phyloP scores from a whole-genome alignment of 2,888 invertebrate species.

The Cephalotes varians region DNA sequence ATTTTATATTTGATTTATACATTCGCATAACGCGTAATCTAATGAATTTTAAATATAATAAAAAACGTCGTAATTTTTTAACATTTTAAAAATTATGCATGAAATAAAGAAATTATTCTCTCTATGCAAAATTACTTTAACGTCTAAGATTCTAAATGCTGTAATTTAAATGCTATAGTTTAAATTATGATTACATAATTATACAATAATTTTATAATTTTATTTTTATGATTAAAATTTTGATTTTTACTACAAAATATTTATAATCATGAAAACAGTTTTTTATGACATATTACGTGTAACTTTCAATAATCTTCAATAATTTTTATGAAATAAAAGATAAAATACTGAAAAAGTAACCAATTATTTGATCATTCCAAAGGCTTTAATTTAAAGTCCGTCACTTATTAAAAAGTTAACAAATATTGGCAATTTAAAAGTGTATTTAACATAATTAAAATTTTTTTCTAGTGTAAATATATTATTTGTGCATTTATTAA shows the following conservation, averaged over 20 bases:
- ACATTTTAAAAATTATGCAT: not conserved
- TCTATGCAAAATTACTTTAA: not conserved
- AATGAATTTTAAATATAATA: too few relatives aligned
- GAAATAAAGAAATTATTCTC: not conserved
- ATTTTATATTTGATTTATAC: too few relatives aligned
- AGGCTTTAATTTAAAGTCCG: too few relatives aligned
- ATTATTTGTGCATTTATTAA: too few relatives aligned
- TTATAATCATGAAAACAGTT: not conserved
- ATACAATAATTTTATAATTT: slow-evolving; percentile 20
- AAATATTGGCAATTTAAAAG: too few relatives aligned
- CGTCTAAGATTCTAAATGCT: too few relatives aligned
- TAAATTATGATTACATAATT: not conserved
- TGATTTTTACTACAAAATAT: not conserved
- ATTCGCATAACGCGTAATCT: too few relatives aligned
- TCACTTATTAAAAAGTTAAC: too few relatives aligned
- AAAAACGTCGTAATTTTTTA: not conserved
- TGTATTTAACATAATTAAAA: too few relatives aligned
- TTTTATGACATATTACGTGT: not conserved
- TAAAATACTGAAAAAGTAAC: too few relatives aligned
- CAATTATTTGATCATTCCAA: too few relatives aligned
- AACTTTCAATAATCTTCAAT: not conserved
- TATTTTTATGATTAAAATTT: not conserved
- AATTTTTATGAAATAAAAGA: not conserved
- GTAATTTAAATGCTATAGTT: not conserved
- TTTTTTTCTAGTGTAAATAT: too few relatives aligned